Percentiles rank a stretch among this genome's conserved stretches.
These are phyloP conservation scores for Sander vitreus DNA, from an alignment of 2,113 vertebrate genomes.

Conservation along the genomic window DNA sequence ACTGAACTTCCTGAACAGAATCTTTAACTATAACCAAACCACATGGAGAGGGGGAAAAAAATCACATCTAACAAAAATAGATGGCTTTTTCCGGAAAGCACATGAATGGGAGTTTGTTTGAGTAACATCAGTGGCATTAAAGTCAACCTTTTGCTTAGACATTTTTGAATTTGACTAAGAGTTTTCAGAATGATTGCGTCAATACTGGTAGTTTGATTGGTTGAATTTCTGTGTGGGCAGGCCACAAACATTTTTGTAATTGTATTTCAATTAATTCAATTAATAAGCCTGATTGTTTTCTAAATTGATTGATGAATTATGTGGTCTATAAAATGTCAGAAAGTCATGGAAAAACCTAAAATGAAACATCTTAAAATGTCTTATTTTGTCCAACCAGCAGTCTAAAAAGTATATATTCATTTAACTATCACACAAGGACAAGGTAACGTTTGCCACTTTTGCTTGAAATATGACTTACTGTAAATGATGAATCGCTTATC, in stretches of 20 bases:
- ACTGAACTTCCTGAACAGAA: conserved; percentile 75
- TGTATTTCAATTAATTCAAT: no score
- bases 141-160: neutral
- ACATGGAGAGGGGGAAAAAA: conserved; percentile 11
- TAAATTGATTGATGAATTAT: neutral
- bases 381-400: no score
- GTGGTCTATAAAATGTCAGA: neutral
- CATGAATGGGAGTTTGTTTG: neutral
- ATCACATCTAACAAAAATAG: conserved; percentile 37
- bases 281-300: no score
- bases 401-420: neutral
- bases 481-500: no score
- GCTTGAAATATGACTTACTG: no score
- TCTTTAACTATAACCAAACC: conserved; percentile 47
- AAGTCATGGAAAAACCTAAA: neutral
- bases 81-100: conserved; percentile 7
- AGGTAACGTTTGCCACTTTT: no score
- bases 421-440: neutral
- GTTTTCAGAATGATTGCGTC: neutral
- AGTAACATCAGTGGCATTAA: conserved; percentile 27
- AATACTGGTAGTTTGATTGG: neutral
- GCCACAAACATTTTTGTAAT: neutral
- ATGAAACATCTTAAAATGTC: no score
- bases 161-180: no score
- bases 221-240: neutral